Evolutionary conservation across 2,888 invertebrate genomes (phyloP).

Genomic region (Dicyrtoma fusca): DNA sequence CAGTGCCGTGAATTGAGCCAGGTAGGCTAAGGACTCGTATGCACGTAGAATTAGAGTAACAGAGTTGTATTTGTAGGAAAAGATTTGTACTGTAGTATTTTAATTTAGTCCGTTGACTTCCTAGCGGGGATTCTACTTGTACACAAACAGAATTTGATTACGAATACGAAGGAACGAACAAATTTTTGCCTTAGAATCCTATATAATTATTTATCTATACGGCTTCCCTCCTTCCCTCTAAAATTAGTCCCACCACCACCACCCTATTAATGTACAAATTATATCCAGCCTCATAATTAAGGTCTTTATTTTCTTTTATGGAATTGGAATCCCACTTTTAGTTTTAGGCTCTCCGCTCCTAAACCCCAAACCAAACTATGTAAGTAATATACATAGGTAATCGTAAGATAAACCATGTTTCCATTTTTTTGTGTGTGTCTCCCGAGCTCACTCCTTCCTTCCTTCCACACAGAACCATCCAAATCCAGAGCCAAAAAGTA

Average conservation of each 20-base stretch:
- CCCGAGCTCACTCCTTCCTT: no score
- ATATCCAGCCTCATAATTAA: conserved; percentile 30
- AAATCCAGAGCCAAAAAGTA: no score
- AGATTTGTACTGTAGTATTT: conserved; percentile 3
- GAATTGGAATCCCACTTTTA: conserved; percentile 32
- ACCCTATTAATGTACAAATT: conserved; percentile 35
- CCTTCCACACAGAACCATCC: not conserved
- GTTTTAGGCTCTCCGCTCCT: conserved; percentile 1
- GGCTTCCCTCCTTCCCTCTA: conserved; percentile 1
- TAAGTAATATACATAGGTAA: not conserved
- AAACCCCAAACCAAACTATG: conserved; percentile 21
- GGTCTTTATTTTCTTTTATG: conserved; percentile 28
- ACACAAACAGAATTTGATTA: conserved; percentile 26
- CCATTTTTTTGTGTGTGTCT: no score
- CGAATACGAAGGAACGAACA: conserved; percentile 1
- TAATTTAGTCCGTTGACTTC: conserved; percentile 12
- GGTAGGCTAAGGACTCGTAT: no score
- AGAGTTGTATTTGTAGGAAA: no score
- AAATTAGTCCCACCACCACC: not conserved
- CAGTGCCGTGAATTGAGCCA: no score
- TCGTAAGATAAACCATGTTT: not conserved
- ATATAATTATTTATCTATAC: conserved; percentile 31
- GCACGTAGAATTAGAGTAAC: no score
- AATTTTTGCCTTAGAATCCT: conserved; percentile 24
- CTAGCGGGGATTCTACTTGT: conserved; percentile 6